Percentiles rank a stretch among this genome's conserved stretches.
Conservation (phyloP, 2,888 invertebrate species). For the Sesia apiformis region DNA sequence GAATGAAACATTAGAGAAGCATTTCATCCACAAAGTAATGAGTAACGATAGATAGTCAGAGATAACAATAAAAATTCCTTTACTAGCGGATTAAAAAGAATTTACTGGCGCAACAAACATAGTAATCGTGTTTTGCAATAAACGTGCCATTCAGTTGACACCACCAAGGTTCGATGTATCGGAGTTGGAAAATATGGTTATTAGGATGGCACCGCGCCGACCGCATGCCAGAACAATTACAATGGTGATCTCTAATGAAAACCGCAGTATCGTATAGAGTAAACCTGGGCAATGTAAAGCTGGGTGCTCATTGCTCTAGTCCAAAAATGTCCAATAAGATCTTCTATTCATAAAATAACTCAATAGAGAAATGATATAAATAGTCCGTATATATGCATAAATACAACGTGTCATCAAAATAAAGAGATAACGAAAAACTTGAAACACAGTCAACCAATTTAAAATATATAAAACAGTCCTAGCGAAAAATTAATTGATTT, state of each 20-base stretch:
- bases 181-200: slow-evolving; percentile 47
- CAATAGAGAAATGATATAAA: too few species aligned
- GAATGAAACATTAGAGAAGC: too few species aligned
- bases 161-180: slow-evolving; percentile 47
- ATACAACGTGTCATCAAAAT: too few species aligned
- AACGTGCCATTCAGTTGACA: slow-evolving; percentile 27
- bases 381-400: too few species aligned
- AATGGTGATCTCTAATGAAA: slow-evolving; percentile 40
- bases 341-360: too few species aligned
- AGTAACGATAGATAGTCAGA: not conserved
- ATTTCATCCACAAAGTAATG: not conserved
- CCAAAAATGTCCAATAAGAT: too few species aligned
- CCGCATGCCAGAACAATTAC: slow-evolving; percentile 65
- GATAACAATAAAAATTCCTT: not conserved
- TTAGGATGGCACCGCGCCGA: slow-evolving; percentile 52
- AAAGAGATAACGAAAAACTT: too few species aligned
- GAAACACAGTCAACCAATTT: too few species aligned
- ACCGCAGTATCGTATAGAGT: slow-evolving; percentile 33
- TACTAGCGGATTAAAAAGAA: slow-evolving; percentile 17
- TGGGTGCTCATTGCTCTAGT: not conserved
- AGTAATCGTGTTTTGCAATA: slow-evolving; percentile 15
- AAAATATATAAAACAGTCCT: too few species aligned
- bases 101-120: slow-evolving; percentile 19
- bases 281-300: not conserved
- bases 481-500: too few species aligned